phyloP scores from a whole-genome alignment of 2,113 vertebrate genomes.

The Oncorhynchus kisutch region DNA sequence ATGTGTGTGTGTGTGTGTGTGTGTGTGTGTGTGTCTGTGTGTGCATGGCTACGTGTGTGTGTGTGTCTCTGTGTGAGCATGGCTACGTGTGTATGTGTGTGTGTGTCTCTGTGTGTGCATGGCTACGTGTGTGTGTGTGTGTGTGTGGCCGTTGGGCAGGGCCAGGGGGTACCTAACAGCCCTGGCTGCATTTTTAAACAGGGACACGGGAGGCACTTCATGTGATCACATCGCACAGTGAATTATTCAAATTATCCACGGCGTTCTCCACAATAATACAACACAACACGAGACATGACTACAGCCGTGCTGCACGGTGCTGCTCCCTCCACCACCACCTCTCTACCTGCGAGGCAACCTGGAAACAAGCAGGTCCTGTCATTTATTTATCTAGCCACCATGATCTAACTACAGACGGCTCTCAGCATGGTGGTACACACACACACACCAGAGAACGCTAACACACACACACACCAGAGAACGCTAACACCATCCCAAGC shows the following conservation, averaged over 20 bases:
- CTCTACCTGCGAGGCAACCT: slow-evolving; percentile 38
- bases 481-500: not conserved
- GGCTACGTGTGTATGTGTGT: not conserved
- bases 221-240: slow-evolving; percentile 44
- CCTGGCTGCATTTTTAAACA: slow-evolving; percentile 74
- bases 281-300: slow-evolving; percentile 33
- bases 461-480: not conserved
- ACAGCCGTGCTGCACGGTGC: slow-evolving; percentile 3
- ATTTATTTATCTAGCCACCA: slow-evolving; percentile 55
- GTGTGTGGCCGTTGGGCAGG: slow-evolving; percentile 36
- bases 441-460: too few relatives aligned
- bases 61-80: not conserved
- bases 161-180: slow-evolving; percentile 36
- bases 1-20: not conserved
- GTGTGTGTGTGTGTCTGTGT: too few relatives aligned
- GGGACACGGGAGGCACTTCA: slow-evolving; percentile 48
- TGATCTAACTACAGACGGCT: slow-evolving; percentile 14
- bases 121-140: not conserved
- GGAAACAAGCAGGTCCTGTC: slow-evolving; percentile 63
- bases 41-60: not conserved
- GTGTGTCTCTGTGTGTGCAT: too few relatives aligned
- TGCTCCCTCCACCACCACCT: not conserved
- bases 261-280: slow-evolving; percentile 47
- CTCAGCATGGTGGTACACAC: slow-evolving; percentile 41
- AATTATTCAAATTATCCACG: slow-evolving; percentile 69